Evolutionary conservation across 2,797 vertebrate species (phyloP).

Genomic region (Periophthalmus magnuspinnatus): DNA sequence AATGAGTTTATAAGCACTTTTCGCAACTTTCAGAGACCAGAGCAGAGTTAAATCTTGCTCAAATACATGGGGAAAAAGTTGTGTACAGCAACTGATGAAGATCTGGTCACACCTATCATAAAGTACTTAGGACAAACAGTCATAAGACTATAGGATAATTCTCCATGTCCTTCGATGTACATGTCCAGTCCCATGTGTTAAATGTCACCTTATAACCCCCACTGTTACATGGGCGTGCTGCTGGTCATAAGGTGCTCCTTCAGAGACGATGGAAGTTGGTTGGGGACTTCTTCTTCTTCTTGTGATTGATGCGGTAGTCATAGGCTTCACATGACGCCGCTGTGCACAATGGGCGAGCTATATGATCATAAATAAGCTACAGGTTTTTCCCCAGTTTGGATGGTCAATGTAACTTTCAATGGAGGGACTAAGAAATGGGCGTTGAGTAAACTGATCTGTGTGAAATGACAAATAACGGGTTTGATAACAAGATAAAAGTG

Average conservation of each 20-base stretch:
- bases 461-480: too few species aligned
- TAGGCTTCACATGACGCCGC: constrained; percentile 2
- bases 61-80: too few species aligned
- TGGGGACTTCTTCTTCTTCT: too few species aligned
- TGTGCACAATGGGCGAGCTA: background rate
- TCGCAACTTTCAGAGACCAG: too few species aligned
- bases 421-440: background rate
- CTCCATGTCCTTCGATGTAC: background rate
- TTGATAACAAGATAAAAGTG: too few species aligned
- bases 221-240: constrained; percentile 2
- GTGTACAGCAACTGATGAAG: background rate
- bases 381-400: background rate
- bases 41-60: too few species aligned
- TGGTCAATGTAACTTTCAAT: constrained; percentile 12
- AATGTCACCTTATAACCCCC: constrained; percentile 15
- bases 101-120: background rate
- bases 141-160: background rate
- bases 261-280: background rate
- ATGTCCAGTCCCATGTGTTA: background rate
- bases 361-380: background rate
- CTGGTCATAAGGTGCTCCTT: constrained; percentile 20
- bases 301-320: background rate
- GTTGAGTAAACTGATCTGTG: too few species aligned
- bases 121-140: background rate
- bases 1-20: too few species aligned